Evolutionary conservation across 2,797 vertebrate genomes (phyloP).

Genomic region (Discoglossus pictus): DNA sequence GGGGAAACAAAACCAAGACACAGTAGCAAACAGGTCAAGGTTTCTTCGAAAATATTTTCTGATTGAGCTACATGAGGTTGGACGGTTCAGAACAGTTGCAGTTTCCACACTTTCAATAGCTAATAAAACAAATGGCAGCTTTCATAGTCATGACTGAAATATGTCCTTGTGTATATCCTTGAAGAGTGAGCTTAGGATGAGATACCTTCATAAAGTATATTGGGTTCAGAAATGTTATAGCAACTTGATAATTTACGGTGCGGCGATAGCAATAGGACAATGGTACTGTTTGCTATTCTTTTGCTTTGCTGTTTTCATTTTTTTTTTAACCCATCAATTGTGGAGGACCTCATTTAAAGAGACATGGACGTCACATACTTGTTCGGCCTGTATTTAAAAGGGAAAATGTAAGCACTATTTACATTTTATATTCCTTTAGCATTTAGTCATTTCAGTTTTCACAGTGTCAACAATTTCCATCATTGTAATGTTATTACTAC

Average conservation of each 20-base stretch:
- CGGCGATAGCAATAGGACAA: too few species aligned
- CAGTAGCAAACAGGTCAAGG: constrained; percentile 41
- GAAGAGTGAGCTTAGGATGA: constrained; percentile 15
- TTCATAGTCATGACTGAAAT: constrained; percentile 32
- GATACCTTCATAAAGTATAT: constrained; percentile 8
- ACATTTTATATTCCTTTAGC: too few species aligned
- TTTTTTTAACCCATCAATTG: too few species aligned
- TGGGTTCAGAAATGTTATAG: constrained; percentile 1
- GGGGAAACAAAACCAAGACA: constrained; percentile 31
- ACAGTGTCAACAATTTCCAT: too few species aligned
- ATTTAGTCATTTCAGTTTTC: too few species aligned
- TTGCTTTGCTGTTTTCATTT: too few species aligned
- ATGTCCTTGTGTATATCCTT: constrained; percentile 39
- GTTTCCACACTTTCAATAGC: constrained; percentile 33
- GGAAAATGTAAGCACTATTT: too few species aligned
- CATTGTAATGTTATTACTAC: too few species aligned
- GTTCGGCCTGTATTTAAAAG: too few species aligned
- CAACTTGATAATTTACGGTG: neutral
- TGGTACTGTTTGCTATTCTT: too few species aligned
- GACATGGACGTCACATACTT: too few species aligned
- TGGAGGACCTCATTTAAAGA: too few species aligned
- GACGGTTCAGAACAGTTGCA: constrained; percentile 1
- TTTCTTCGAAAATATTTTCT: constrained; percentile 44
- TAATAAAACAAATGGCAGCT: constrained; percentile 39
- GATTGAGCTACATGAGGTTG: constrained; percentile 4